Conservation (phyloP, 2,113 vertebrate species). For the Bagarius yarrelli region DNA sequence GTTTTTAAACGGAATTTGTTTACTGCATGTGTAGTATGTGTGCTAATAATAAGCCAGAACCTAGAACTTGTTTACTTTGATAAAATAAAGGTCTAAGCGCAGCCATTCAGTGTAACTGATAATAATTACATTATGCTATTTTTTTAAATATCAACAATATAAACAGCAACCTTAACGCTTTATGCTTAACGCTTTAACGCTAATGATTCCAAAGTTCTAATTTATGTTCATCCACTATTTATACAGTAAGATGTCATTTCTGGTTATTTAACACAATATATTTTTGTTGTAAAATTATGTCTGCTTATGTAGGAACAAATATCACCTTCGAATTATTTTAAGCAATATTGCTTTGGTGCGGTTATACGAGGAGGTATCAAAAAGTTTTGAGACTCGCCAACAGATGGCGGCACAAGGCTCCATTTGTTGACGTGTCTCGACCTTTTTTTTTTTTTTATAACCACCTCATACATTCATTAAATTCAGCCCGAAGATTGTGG, state of each 20-base stretch:
- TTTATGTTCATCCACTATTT: not conserved
- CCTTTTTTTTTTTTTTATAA: too few relatives aligned
- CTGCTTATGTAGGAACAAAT: not conserved
- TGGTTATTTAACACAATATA: too few relatives aligned
- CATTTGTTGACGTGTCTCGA: too few relatives aligned
- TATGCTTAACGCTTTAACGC: too few relatives aligned
- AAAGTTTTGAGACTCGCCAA: too few relatives aligned
- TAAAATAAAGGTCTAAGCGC: not conserved
- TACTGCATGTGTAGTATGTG: not conserved
- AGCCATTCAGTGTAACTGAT: not conserved
- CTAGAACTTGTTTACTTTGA: not conserved
- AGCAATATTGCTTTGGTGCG: not conserved
- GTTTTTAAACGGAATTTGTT: slow-evolving; percentile 1
- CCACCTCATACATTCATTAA: too few relatives aligned
- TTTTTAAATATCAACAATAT: too few relatives aligned
- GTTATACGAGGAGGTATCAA: too few relatives aligned
- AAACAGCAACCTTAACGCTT: not conserved
- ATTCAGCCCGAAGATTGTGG: too few relatives aligned
- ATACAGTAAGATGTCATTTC: not conserved
- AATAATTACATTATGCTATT: too few relatives aligned
- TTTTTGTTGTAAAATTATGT: not conserved
- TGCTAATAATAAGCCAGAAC: not conserved
- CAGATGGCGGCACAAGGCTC: too few relatives aligned
- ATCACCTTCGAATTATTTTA: not conserved
- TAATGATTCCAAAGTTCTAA: not conserved